Base-by-base conservation (phyloP, 2,888 invertebrate genomes). In the Drosophila maculinotata region DNA sequence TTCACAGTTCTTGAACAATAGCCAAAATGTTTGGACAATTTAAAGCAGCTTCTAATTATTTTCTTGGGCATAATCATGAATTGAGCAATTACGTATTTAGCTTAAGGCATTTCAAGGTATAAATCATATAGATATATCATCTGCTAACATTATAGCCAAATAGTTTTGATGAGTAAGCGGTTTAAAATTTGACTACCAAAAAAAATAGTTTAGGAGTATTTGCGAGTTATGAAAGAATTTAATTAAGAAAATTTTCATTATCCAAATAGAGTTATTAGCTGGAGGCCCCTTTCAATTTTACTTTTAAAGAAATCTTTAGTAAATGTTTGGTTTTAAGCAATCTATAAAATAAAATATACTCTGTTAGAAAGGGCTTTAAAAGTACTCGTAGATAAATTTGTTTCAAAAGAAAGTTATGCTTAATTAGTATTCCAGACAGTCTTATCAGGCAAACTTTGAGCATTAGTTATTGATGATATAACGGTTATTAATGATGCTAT, bases 1-100 rank as follows among this genome's bases (percentile, higher is more conserved):
- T 74, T 65, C 59, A 49, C 56, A 69, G 64, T 42, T 57, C 45
- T 62, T 48, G 69, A 33, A 47, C 73, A 63, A 68, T 49, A 28
- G 49, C 45, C 36, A 33, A 70, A 52, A 52, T 47, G 69, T 42
- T 52, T 3, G 30, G 39, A 30, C 35, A 59, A 30, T 67, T 70
- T 58, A 25, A 65, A 45, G 52, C 10, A 48, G 30, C 28, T 45
- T 39, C 38, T 52, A 51, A 60, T 60, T 47, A 45, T 52, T 52
- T 28, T 20, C 49, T 31, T 47, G 44, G 26, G 33, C 33, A 39
- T 57, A 48, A 57, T 63, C 68, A 48, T 52, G 45, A 71, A 69
- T 63, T 54, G 57, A 33, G 53, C 69, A 38, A 54, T 69, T 65
- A 70, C 6, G 51, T 14, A 47, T 58, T 70, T 38, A 28, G 45